These are phyloP conservation scores for Linnaemya vulpina DNA, from an alignment of 2,888 invertebrate species.

Conservation along the genomic window DNA sequence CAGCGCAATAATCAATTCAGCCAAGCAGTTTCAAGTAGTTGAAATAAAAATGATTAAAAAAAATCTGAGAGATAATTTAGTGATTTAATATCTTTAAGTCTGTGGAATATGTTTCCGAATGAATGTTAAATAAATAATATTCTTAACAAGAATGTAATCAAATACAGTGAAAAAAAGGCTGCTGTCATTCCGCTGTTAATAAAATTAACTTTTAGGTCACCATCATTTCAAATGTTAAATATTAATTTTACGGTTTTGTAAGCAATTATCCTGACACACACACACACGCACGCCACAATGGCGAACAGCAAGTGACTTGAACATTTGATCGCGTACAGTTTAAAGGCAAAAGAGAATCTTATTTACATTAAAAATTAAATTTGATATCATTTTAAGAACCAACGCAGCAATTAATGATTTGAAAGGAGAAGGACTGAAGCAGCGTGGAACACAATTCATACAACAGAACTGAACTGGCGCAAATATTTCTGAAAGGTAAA, in stretches of 20 bases:
- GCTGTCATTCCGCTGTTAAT: constrained; percentile 6
- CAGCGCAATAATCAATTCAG: no score
- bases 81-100: constrained; percentile 9
- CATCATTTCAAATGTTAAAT: constrained; percentile 16
- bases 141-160: constrained; percentile 12
- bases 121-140: background rate
- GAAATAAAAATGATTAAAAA: background rate
- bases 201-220: constrained; percentile 29
- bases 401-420: constrained; percentile 38
- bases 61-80: background rate
- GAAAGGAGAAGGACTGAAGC: constrained; percentile 6
- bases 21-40: no score
- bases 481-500: constrained; percentile 28
- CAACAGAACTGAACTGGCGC: background rate
- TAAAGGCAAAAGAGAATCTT: constrained; percentile 30
- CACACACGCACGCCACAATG: background rate
- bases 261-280: background rate
- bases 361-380: constrained; percentile 51
- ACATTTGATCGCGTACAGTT: constrained; percentile 31
- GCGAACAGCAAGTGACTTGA: background rate
- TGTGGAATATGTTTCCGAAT: background rate
- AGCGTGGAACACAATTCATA: background rate
- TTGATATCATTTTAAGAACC: constrained; percentile 43
- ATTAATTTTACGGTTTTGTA: constrained; percentile 13
- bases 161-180: constrained; percentile 8